These are phyloP conservation scores for Heliconius ismenius DNA, from an alignment of 2,888 invertebrate genomes.

Conservation along the genomic window DNA sequence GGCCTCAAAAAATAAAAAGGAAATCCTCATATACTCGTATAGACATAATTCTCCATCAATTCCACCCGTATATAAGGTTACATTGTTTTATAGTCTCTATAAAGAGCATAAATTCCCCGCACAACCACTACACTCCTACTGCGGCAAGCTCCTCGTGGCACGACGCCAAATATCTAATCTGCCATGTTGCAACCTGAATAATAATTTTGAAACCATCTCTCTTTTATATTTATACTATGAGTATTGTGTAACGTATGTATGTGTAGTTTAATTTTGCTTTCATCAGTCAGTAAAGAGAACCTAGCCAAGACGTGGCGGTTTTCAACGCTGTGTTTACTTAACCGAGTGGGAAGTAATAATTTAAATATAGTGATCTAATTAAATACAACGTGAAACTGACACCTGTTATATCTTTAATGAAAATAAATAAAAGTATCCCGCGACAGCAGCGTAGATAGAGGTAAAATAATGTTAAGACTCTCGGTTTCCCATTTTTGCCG, in stretches of 20 bases:
- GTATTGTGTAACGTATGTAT: background rate
- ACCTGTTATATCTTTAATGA: too few relatives aligned
- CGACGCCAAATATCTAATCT: constrained; percentile 26
- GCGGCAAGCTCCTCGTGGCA: constrained; percentile 20
- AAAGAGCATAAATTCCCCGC: constrained; percentile 11
- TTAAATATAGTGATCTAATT: too few relatives aligned
- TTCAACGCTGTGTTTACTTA: too few relatives aligned
- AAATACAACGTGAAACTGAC: too few relatives aligned
- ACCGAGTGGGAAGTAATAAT: too few relatives aligned
- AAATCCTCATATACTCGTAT: background rate
- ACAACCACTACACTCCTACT: constrained; percentile 17
- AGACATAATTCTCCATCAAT: background rate
- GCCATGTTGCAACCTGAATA: constrained; percentile 27
- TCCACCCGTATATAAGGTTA: constrained; percentile 1
- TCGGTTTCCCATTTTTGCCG: too few relatives aligned
- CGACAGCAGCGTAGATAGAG: too few relatives aligned
- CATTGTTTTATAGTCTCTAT: constrained; percentile 4
- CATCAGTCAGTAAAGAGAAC: too few relatives aligned
- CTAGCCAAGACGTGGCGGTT: too few relatives aligned
- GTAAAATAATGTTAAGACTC: too few relatives aligned
- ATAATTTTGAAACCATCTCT: constrained; percentile 25
- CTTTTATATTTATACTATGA: constrained; percentile 12
- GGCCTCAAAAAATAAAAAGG: background rate
- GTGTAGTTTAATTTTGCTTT: too few relatives aligned
- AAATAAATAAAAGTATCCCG: too few relatives aligned